phyloP scores from a whole-genome alignment of 2,797 vertebrate species.

The Crenuchus spilurus region DNA sequence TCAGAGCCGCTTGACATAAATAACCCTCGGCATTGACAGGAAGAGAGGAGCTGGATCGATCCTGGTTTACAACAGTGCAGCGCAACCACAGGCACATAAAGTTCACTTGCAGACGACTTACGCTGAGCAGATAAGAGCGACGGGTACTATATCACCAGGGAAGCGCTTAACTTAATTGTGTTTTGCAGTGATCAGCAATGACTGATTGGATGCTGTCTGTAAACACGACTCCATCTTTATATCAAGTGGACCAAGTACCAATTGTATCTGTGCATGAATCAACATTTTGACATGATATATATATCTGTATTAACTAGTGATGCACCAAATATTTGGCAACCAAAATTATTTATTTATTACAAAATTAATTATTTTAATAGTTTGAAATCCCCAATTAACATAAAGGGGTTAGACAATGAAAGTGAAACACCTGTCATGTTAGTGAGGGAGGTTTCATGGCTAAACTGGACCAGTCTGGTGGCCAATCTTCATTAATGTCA shows the following conservation, averaged over 20 bases:
- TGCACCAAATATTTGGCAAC: too few relatives aligned
- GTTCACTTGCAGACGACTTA: background rate
- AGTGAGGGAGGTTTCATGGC: too few relatives aligned
- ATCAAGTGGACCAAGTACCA: background rate
- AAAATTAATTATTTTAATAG: too few relatives aligned
- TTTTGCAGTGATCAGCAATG: background rate
- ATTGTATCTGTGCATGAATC: background rate
- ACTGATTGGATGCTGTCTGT: conserved; percentile 5
- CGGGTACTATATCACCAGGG: background rate
- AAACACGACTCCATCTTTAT: background rate
- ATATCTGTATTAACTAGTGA: too few relatives aligned
- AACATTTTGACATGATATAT: too few relatives aligned
- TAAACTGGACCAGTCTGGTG: too few relatives aligned
- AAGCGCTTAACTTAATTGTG: background rate
- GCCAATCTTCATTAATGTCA: too few relatives aligned
- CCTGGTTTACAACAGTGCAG: conserved; percentile 18
- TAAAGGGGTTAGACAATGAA: too few relatives aligned
- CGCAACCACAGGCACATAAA: conserved; percentile 4
- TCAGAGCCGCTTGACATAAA: conserved; percentile 33
- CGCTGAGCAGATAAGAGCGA: conserved; percentile 4
- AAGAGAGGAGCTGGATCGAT: conserved; percentile 18
- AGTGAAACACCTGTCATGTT: too few relatives aligned
- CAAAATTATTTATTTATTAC: too few relatives aligned
- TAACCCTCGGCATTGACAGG: conserved; percentile 8
- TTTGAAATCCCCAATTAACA: too few relatives aligned